phyloP scores from a whole-genome alignment of 37 sponge, comb jelly and placozoan species.

The Lycopodina hypogea region DNA sequence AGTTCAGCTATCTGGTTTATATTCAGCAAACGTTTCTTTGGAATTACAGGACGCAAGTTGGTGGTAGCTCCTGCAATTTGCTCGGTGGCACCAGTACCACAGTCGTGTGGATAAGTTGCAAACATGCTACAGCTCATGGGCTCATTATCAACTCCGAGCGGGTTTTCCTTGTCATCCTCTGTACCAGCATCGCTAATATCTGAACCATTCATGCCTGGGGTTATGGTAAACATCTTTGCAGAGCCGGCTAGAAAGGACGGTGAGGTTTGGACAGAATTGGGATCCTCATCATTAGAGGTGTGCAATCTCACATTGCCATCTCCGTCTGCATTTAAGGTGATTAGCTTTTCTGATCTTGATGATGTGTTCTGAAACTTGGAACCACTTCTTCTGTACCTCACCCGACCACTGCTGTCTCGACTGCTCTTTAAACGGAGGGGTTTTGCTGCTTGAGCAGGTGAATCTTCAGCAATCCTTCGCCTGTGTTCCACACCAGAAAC shows the following conservation, averaged over 20 bases:
- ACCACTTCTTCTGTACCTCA: background rate
- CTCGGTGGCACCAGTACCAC: too few species aligned
- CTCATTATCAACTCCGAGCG: background rate
- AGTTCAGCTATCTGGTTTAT: background rate
- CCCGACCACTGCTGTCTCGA: background rate
- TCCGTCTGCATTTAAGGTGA: too few species aligned
- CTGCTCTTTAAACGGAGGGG: background rate
- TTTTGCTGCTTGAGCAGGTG: background rate
- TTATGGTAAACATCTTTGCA: background rate
- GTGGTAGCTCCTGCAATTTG: too few species aligned
- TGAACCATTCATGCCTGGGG: too few species aligned
- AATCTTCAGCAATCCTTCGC: background rate
- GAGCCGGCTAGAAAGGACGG: conserved; percentile 1
- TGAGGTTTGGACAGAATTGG: background rate
- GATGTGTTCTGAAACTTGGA: too few species aligned
- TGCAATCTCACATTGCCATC: too few species aligned
- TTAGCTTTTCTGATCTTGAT: too few species aligned
- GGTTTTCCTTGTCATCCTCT: too few species aligned
- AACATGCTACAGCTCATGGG: conserved; percentile 11
- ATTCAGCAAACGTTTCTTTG: background rate
- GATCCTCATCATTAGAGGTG: background rate
- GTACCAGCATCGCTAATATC: too few species aligned
- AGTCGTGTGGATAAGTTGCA: background rate
- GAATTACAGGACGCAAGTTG: too few species aligned
- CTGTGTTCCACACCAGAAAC: background rate